Percentiles rank a stretch among this genome's conserved stretches.
phyloP scores from a whole-genome alignment of 2,113 vertebrate genomes.

The Terrapene triunguis region DNA sequence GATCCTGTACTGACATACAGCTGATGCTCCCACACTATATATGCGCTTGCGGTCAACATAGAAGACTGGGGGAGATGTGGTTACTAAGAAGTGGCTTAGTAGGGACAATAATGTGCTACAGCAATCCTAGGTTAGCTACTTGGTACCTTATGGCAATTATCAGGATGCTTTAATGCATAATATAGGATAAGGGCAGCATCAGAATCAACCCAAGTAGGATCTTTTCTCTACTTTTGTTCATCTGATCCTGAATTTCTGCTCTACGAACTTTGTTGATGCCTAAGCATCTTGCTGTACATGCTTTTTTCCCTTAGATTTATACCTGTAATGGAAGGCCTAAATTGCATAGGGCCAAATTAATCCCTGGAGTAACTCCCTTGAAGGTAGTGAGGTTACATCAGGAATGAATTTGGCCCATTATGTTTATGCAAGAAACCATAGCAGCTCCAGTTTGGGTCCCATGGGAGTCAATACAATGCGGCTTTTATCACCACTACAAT shows the following conservation, averaged over 20 bases:
- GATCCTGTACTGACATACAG: not conserved
- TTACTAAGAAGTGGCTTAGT: not conserved
- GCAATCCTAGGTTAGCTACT: not conserved
- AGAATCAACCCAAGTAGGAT: not conserved
- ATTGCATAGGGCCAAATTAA: not conserved
- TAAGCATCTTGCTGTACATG: not conserved
- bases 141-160: not conserved
- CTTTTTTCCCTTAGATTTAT: not conserved
- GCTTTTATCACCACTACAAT: not conserved
- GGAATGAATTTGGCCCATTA: not conserved
- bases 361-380: not conserved
- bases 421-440: not conserved
- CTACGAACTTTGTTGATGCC: not conserved
- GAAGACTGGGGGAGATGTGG: too few relatives aligned
- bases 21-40: not conserved
- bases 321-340: not conserved
- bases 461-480: not conserved
- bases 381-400: not conserved
- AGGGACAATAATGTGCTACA: not conserved
- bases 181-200: not conserved
- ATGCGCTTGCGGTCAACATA: not conserved
- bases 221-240: not conserved
- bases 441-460: not conserved
- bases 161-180: not conserved
- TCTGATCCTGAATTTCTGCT: not conserved